Percentiles rank a stretch among this genome's conserved stretches.
These are phyloP conservation scores for Sinocyclocheilus anshuiensis DNA, from an alignment of 2,113 vertebrate genomes.

Conservation along the genomic window DNA sequence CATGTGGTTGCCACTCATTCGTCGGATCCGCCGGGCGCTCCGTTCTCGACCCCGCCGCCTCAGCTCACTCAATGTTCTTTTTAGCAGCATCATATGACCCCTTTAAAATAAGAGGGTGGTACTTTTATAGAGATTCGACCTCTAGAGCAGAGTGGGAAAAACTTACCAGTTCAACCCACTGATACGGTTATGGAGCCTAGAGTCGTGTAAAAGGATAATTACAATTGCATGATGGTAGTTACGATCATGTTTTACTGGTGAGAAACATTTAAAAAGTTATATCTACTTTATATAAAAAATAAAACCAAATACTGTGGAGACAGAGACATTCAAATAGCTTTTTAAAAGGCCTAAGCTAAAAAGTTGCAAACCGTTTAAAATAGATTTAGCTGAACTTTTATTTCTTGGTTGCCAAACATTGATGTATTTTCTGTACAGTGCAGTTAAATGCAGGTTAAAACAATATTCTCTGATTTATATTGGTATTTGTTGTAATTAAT, in stretches of 20 bases:
- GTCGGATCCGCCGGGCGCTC: too few species aligned
- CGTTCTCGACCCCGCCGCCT: too few species aligned
- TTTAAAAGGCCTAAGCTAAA: neutral
- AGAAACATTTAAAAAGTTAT: neutral
- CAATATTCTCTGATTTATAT: neutral
- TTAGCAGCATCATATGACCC: too few species aligned
- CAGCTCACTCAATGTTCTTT: too few species aligned
- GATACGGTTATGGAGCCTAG: neutral
- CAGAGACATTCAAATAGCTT: neutral
- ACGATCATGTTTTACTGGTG: constrained; percentile 6
- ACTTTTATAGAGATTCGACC: neutral
- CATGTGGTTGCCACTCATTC: too few species aligned
- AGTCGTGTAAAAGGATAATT: constrained; percentile 10
- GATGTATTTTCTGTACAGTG: neutral
- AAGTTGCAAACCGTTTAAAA: neutral
- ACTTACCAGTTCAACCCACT: neutral
- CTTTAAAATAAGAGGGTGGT: too few species aligned
- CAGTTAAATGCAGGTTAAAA: neutral
- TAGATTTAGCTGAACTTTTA: neutral
- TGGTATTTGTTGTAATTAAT: neutral
- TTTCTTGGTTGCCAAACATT: neutral
- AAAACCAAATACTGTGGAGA: neutral
- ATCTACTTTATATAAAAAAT: neutral
- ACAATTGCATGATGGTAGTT: constrained; percentile 2
- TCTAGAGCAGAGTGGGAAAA: constrained; percentile 16